Evolutionary conservation across 2,113 vertebrate genomes (phyloP), one percentile per base, ranked within the genome.

Genomic region (Hippocampus zosterae): DNA sequence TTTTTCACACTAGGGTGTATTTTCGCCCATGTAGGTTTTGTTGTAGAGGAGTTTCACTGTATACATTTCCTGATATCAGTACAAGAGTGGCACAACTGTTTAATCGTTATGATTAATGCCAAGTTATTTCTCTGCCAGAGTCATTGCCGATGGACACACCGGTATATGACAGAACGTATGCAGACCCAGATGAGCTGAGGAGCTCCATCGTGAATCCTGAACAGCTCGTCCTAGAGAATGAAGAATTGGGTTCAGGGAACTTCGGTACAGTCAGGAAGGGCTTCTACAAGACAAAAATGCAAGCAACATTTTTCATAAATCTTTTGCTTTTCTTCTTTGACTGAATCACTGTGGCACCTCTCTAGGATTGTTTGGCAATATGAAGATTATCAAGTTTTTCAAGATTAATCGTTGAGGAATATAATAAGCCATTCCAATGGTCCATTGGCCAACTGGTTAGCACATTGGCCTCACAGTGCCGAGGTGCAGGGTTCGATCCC

Each of bases 191-290:
- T 71, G 96, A 99, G 87, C 91, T 98, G 55, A 89, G 94, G 67
- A 93, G 92, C 40, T 93, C 95, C 78, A 96, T 92, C 25, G 94
- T 98, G 66, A 90, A 96, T 57, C 90, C 93, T 3, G 92, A 67
- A 2, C 88, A 96, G 57, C 91, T 99, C 62, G 86, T 85, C 12
- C 75, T 99, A 76, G 94, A 96, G 60, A 95, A 98, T 3, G 92
- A 88, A n/a, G 96, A 98, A 71, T 90, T 99, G 80, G 97, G 97
- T 13, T 98, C 97, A 29, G 97, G 97, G 3, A 99, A 99, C 88
- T 99, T 99, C 53, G 97, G 97, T 18, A 98, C 95, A 1, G 97
- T 99, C 75, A 94, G 94, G 46, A 96, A 92, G 81, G 97, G 97
- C 19, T 87, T 88, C 77, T 98, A 98, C 86, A 94, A 89, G 67